Conservation (phyloP, 2,113 vertebrate species). For the Mungos mungo region DNA sequence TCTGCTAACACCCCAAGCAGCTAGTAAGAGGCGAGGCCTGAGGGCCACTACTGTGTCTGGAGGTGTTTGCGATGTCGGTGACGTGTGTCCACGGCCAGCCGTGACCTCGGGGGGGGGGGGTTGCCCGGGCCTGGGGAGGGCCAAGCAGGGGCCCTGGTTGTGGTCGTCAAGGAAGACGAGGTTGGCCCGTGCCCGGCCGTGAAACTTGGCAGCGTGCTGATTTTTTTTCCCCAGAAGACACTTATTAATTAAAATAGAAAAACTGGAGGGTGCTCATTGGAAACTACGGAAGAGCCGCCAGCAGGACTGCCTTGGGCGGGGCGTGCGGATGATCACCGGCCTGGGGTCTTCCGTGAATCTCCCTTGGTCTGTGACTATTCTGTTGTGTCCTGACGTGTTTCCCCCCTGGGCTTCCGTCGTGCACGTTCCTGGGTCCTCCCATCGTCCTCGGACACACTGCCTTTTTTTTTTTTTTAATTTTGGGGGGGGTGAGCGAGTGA, state of each 20-base stretch:
- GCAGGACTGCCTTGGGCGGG: neutral
- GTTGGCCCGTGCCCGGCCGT: fast-evolving
- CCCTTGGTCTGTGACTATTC: fast-evolving
- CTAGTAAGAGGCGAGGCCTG: fast-evolving
- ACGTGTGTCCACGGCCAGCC: neutral
- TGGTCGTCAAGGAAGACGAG: fast-evolving
- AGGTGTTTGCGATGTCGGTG: neutral
- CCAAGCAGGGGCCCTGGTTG: fast-evolving
- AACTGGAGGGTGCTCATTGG: neutral
- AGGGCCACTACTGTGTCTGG: neutral
- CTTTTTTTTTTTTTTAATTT: too few species aligned
- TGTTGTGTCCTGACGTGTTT: neutral
- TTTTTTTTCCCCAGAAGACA: neutral
- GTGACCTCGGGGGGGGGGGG: neutral
- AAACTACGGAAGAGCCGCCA: neutral
- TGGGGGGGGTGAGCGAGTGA: too few species aligned
- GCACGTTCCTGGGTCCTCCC: fast-evolving
- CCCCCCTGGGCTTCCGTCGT: fast-evolving
- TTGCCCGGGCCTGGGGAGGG: too few species aligned
- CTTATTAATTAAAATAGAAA: constrained; percentile 13
- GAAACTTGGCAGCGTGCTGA: neutral
- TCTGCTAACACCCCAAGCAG: neutral
- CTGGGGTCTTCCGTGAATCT: fast-evolving
- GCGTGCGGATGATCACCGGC: fast-evolving
- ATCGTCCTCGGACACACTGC: fast-evolving